These are phyloP conservation scores for Ancistrus triradiatus DNA, from an alignment of 2,113 vertebrate genomes.

Conservation along the genomic window DNA sequence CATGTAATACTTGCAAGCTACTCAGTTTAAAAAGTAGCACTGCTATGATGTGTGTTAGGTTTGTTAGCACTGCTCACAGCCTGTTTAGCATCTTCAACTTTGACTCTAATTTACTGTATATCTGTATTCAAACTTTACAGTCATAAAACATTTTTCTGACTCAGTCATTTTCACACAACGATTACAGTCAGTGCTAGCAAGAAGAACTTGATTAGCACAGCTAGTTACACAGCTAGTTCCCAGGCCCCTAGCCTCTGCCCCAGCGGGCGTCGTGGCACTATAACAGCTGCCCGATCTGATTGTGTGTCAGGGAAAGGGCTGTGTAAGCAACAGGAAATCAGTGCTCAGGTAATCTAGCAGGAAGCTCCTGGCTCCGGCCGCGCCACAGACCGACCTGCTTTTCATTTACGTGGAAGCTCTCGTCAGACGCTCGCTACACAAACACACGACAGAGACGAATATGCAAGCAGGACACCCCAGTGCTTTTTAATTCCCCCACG, in stretches of 20 bases:
- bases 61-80: too few species aligned
- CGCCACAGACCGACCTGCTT: conserved; percentile 22
- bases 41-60: too few species aligned
- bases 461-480: not conserved
- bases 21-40: too few species aligned
- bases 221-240: not conserved
- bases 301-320: conserved; percentile 39
- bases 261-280: not conserved
- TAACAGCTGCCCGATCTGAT: conserved; percentile 39
- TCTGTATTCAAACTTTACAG: too few species aligned
- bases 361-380: conserved; percentile 21
- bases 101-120: too few species aligned
- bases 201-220: too few species aligned
- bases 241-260: not conserved
- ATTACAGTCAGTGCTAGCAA: too few species aligned
- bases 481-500: too few species aligned
- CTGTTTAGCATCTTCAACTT: too few species aligned
- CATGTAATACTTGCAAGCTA: too few species aligned
- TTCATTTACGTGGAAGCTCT: conserved; percentile 34
- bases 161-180: too few species aligned
- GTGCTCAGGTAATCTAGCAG: conserved; percentile 44
- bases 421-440: conserved; percentile 8
- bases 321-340: conserved; percentile 48
- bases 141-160: too few species aligned
- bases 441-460: not conserved